Conservation (phyloP, 2,113 vertebrate species). For the Delphinapterus leucas region DNA sequence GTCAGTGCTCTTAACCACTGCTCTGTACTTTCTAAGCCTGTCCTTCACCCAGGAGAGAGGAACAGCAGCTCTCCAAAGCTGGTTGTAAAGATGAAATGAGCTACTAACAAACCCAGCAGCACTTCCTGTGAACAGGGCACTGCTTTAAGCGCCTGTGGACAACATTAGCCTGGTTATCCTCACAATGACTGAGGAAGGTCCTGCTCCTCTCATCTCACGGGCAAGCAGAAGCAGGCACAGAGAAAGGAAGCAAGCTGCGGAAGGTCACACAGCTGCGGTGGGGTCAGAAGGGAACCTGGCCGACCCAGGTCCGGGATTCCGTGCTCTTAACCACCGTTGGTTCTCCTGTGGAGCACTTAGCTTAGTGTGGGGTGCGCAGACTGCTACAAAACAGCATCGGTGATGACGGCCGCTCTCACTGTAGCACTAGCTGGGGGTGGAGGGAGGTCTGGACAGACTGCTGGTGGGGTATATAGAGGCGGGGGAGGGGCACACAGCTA, state of each 20-base stretch:
- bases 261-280: accelerated
- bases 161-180: neutral
- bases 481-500: no score
- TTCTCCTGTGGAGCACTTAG: accelerated
- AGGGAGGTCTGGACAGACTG: neutral
- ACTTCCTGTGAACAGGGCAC: accelerated
- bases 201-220: neutral
- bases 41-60: accelerated
- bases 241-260: accelerated
- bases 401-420: accelerated
- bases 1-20: neutral
- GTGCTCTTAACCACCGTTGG: accelerated
- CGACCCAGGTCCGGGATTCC: neutral
- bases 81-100: neutral
- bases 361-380: accelerated
- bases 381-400: accelerated
- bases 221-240: neutral
- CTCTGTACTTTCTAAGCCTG: neutral
- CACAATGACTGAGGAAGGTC: neutral
- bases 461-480: neutral
- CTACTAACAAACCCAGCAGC: neutral
- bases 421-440: accelerated
- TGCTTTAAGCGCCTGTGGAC: accelerated
- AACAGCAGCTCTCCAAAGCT: neutral
- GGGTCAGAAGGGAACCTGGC: neutral